Evolutionary conservation across 1,140 invertebrate genomes (phyloP).

Genomic region (Xylocopa sonorina): DNA sequence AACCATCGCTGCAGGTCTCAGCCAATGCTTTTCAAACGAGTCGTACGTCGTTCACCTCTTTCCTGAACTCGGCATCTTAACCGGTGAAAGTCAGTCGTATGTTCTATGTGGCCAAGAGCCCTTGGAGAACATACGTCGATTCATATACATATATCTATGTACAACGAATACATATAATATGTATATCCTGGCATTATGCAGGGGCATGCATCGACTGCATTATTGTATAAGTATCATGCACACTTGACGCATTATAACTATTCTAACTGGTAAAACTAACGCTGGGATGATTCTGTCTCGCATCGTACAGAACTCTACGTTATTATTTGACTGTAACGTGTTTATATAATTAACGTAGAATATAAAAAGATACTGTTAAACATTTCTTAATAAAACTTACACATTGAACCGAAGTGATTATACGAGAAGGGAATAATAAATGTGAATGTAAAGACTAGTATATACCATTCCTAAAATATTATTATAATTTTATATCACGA

Average conservation of each 20-base stretch:
- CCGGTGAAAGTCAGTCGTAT: conserved; percentile 64
- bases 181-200: conserved; percentile 16
- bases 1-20: background rate
- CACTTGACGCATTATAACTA: conserved; percentile 27
- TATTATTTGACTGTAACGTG: background rate
- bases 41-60: conserved; percentile 37
- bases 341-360: background rate
- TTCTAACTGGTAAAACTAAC: conserved; percentile 26
- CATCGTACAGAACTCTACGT: background rate
- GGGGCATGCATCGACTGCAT: conserved; percentile 14
- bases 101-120: conserved; percentile 44
- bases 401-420: background rate
- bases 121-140: conserved; percentile 28
- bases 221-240: conserved; percentile 22
- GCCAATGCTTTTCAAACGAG: conserved; percentile 62
- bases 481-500: background rate
- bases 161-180: background rate
- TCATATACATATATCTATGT: background rate
- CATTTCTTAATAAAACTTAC: background rate
- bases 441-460: too few species aligned
- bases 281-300: conserved; percentile 2
- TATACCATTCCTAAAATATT: background rate
- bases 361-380: background rate
- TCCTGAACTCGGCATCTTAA: conserved; percentile 55
- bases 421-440: background rate